phyloP scores from a whole-genome alignment of 2,888 invertebrate genomes.

The Drosophila peninsularis region DNA sequence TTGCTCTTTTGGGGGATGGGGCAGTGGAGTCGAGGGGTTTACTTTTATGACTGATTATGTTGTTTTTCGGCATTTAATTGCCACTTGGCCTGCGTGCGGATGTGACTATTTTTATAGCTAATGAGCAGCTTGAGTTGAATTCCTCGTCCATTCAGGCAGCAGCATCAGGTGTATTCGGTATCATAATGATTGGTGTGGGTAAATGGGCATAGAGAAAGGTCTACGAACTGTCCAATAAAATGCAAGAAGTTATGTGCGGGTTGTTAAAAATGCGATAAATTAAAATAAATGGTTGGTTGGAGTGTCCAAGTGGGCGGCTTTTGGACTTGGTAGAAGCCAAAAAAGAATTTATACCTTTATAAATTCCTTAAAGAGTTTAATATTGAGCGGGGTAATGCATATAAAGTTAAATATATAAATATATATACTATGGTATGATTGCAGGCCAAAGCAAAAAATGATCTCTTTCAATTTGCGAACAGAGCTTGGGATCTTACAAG shows the following conservation, averaged over 20 bases:
- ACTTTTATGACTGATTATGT: slow-evolving; percentile 75
- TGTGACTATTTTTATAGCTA: slow-evolving; percentile 77
- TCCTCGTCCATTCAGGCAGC: slow-evolving; percentile 34
- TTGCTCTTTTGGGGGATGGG: slow-evolving; percentile 26
- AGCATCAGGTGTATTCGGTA: slow-evolving; percentile 56
- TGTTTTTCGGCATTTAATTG: slow-evolving; percentile 75
- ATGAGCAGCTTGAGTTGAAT: slow-evolving; percentile 66
- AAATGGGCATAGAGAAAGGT: slow-evolving; percentile 13
- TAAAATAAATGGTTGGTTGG: slow-evolving; percentile 48
- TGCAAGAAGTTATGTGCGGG: slow-evolving; percentile 41
- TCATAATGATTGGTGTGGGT: slow-evolving; percentile 22
- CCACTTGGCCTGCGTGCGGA: slow-evolving; percentile 64
- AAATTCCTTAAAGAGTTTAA: background rate
- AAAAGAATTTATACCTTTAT: background rate
- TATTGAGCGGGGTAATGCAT: background rate
- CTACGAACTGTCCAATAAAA: slow-evolving; percentile 56
- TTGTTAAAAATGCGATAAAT: slow-evolving; percentile 49
- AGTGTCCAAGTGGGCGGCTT: background rate
- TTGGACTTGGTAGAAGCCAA: background rate
- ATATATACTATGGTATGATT: background rate
- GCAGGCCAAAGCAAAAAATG: too few species aligned
- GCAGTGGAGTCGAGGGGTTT: slow-evolving; percentile 6
- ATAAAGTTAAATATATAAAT: background rate
- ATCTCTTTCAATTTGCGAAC: background rate
- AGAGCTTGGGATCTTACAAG: background rate